Conservation (phyloP, 2,113 vertebrate species). For the Centropristis striata region DNA sequence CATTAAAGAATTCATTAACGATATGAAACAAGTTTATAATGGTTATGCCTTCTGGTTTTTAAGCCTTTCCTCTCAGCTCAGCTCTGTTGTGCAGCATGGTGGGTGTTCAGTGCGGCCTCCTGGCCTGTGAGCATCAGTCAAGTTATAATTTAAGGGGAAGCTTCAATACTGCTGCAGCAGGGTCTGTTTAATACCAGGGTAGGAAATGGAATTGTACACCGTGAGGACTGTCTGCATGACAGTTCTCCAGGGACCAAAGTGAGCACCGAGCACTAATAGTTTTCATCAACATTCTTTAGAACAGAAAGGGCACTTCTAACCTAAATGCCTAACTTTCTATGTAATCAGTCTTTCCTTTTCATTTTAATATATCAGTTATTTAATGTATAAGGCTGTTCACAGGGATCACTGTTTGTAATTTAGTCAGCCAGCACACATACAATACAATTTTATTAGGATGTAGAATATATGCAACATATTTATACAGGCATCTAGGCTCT, state of each 20-base stretch:
- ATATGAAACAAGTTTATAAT: constrained; percentile 26
- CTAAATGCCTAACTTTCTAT: not conserved
- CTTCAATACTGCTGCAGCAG: constrained; percentile 28
- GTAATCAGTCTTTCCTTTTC: not conserved
- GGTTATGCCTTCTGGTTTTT: not conserved
- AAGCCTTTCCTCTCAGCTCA: not conserved
- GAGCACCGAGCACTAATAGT: constrained; percentile 24
- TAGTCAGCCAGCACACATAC: not conserved
- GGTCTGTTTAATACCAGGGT: constrained; percentile 56
- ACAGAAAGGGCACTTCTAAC: not conserved
- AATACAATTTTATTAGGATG: not conserved
- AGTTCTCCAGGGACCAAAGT: not conserved
- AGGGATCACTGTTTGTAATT: not conserved
- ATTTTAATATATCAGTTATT: not conserved
- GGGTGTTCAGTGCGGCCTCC: constrained; percentile 37
- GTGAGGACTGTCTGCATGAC: constrained; percentile 18
- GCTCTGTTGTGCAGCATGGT: constrained; percentile 24
- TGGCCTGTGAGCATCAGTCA: constrained; percentile 36
- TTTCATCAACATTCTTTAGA: not conserved
- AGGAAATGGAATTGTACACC: constrained; percentile 26
- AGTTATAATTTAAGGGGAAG: constrained; percentile 49
- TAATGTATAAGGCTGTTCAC: not conserved
- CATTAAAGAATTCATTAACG: constrained; percentile 30
- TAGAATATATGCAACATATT: not conserved
- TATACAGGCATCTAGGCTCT: no score